Base-by-base conservation (phyloP, 2,113 vertebrate genomes). In the Phodopus roborovskii region DNA sequence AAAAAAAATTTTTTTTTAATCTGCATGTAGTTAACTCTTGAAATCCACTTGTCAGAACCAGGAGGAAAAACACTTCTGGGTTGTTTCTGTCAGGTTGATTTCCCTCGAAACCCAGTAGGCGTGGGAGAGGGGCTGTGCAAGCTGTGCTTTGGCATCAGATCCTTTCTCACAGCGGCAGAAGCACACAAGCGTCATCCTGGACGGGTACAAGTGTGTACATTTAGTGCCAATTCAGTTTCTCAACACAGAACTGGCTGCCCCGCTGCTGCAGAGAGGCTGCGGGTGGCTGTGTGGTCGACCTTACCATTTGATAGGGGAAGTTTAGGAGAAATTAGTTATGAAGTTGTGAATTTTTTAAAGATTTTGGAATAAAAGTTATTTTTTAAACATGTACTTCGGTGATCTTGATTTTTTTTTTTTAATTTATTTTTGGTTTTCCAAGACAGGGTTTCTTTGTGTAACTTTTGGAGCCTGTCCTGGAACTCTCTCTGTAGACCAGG, bases 291-390 rank as follows among this genome's bases (percentile, higher is more conserved):
- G 16, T 78, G 96, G 81, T 82, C 93, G 79, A 88, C 85, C 58
- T 88, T 94, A 94, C 92, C 71, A 71, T 94, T 92, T 94, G 83
- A 42, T 62, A 33, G 73, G 48, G 10, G 2, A 48, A 71, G 75
- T 33, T 36, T 33, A 26, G 71, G 92, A 92, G 66, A 95, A 97
- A 90, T 97, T 92, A 45, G 58, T 92, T 84, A 81, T 89, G 58
- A 95, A 62, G 33, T 96, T 96, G 94, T 86, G 88, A n/a, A 86
- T 94, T 96, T 92, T 97, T 92, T 81, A 12, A 74, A 90, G 64
- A 96, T 94, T 70, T 92, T 90, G 81, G 39, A 98, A 98, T 98
- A 98, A 98, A 98, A 98, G 62, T 94, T 96, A 97, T 97, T 98
- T 98, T 84, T 97, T 96, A 93, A 97, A 78, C 94, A 97, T 88